Conservation (phyloP, 2,113 vertebrate species). For the Ceuthmochares aereus region DNA sequence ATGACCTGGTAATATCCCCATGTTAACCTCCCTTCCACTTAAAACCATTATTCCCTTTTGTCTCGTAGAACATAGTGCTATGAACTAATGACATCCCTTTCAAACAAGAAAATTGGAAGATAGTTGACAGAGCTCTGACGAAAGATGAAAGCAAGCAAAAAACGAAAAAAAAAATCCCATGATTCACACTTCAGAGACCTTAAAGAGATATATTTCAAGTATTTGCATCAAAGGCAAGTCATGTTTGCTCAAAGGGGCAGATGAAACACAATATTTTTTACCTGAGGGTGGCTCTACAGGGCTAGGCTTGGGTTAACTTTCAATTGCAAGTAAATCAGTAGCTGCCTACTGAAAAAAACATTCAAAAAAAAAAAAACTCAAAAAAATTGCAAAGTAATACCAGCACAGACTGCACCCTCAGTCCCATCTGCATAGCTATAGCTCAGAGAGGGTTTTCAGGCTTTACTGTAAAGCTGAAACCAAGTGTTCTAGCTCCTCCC, state of each 20-base stretch:
- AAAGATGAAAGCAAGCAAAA: neutral
- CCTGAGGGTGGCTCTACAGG: neutral
- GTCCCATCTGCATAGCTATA: neutral
- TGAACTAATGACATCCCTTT: neutral
- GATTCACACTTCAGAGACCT: neutral
- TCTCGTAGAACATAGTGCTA: neutral
- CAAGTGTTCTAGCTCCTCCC: neutral
- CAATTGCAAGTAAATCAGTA: neutral
- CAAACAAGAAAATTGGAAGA: neutral
- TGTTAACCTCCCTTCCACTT: fast-evolving
- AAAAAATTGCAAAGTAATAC: neutral
- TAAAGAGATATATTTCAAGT: neutral
- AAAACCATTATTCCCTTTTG: neutral
- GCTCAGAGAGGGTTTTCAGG: neutral
- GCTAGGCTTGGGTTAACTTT: neutral
- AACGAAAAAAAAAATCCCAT: neutral
- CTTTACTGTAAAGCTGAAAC: neutral
- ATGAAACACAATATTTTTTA: neutral
- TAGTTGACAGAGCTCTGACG: neutral
- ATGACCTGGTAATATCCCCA: neutral
- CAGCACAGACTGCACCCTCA: neutral
- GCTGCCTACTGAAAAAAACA: neutral
- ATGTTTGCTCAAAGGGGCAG: neutral
- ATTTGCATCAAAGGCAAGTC: neutral
- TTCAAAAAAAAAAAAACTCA: neutral